phyloP scores from a whole-genome alignment of 2,113 vertebrate genomes.

The Upupa epops region DNA sequence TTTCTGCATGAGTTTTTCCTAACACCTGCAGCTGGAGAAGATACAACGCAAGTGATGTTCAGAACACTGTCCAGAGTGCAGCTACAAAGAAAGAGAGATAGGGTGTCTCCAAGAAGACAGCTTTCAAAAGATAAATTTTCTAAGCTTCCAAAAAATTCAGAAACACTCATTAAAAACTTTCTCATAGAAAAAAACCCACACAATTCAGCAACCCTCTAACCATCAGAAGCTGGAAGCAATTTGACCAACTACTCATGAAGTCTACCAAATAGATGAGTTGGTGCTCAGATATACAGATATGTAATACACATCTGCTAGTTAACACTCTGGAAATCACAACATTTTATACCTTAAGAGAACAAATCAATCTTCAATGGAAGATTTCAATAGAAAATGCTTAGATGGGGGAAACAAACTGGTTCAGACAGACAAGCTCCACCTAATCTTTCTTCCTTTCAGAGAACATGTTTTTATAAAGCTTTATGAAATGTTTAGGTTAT shows the following conservation, averaged over 20 bases:
- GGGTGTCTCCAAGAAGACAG: not conserved
- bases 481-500: not conserved
- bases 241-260: not conserved
- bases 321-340: not conserved
- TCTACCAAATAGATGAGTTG: not conserved
- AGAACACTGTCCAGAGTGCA: not conserved
- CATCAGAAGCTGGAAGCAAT: not conserved
- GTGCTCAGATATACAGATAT: not conserved
- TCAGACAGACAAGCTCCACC: not conserved
- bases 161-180: constrained; percentile 19
- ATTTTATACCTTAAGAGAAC: constrained; percentile 6
- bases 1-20: not conserved
- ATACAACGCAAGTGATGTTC: not conserved
- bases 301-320: not conserved
- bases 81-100: not conserved
- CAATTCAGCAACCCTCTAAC: not conserved
- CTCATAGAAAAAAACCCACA: not conserved
- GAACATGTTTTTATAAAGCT: not conserved
- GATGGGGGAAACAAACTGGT: not conserved
- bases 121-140: not conserved
- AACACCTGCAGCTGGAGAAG: not conserved
- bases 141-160: not conserved
- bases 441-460: not conserved
- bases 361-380: too few relatives aligned
- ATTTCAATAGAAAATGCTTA: not conserved